These are phyloP conservation scores for Esperia sulphurella DNA, from an alignment of 2,888 invertebrate species.

Conservation along the genomic window DNA sequence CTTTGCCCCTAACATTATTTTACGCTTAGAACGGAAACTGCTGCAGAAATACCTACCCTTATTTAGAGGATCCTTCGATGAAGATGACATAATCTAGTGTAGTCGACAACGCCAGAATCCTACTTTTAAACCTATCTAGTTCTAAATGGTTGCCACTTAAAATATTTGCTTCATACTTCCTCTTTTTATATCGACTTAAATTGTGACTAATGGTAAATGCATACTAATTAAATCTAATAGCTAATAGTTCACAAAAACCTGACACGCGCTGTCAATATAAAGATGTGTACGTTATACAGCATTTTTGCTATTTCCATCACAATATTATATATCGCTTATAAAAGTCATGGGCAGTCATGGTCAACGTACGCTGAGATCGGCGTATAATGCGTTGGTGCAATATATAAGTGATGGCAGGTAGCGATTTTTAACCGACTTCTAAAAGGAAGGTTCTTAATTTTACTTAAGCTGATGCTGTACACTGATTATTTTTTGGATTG, in stretches of 20 bases:
- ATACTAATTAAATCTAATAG: slow-evolving; percentile 1
- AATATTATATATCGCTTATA: slow-evolving; percentile 28
- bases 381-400: slow-evolving; percentile 17
- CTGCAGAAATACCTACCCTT: too few species aligned
- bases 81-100: too few species aligned
- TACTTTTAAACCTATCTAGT: too few species aligned
- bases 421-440: not conserved
- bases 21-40: too few species aligned
- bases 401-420: slow-evolving; percentile 1
- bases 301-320: slow-evolving; percentile 39
- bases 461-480: too few species aligned
- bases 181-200: not conserved
- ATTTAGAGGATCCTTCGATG: too few species aligned
- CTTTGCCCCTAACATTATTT: too few species aligned
- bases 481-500: too few species aligned
- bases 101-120: too few species aligned
- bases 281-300: slow-evolving; percentile 24
- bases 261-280: slow-evolving; percentile 32
- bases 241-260: slow-evolving; percentile 20
- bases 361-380: slow-evolving; percentile 44
- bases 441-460: too few species aligned
- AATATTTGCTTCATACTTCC: not conserved
- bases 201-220: not conserved
- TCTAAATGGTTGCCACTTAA: too few species aligned
- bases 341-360: slow-evolving; percentile 58